phyloP scores from a whole-genome alignment of 2,797 vertebrate species.

The Sebastes taczanowskii region DNA sequence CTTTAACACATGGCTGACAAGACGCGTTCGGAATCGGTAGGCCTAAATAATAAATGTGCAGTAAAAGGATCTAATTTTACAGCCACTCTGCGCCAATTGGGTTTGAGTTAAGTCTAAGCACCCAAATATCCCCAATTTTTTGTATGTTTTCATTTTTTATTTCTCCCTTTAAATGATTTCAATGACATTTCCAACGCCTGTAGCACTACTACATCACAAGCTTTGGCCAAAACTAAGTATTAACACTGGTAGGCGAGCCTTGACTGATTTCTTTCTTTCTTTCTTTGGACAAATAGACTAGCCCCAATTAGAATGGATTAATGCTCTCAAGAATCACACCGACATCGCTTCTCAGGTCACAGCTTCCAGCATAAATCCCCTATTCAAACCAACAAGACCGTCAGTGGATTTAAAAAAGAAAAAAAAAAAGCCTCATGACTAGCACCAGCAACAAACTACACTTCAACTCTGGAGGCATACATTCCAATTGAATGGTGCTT shows the following conservation, averaged over 20 bases:
- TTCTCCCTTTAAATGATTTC: slow-evolving; percentile 13
- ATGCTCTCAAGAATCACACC: slow-evolving; percentile 54
- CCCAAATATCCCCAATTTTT: background rate
- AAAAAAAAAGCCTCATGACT: slow-evolving; percentile 13
- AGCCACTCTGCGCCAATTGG: slow-evolving; percentile 34
- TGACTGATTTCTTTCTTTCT: background rate
- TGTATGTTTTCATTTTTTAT: slow-evolving; percentile 1
- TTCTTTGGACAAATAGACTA: slow-evolving; percentile 46
- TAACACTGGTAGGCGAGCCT: slow-evolving; percentile 17
- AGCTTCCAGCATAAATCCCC: slow-evolving; percentile 53
- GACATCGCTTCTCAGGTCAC: slow-evolving; percentile 63
- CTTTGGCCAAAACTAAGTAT: slow-evolving; percentile 44
- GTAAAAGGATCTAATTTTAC: slow-evolving; percentile 81
- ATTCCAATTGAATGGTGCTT: slow-evolving; percentile 67
- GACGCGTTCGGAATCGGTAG: slow-evolving; percentile 60
- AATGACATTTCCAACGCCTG: slow-evolving; percentile 18
- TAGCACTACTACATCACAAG: background rate
- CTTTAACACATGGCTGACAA: slow-evolving; percentile 77
- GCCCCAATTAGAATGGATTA: slow-evolving; percentile 72
- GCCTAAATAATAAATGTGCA: slow-evolving; percentile 80
- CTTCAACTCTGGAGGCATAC: slow-evolving; percentile 62
- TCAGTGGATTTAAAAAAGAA: slow-evolving; percentile 40
- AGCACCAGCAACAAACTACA: slow-evolving; percentile 41
- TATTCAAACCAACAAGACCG: slow-evolving; percentile 54
- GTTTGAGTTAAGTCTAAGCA: slow-evolving; percentile 19